Evolutionary conservation across 2,113 vertebrate genomes (phyloP).

Genomic region (Trinectes maculatus): DNA sequence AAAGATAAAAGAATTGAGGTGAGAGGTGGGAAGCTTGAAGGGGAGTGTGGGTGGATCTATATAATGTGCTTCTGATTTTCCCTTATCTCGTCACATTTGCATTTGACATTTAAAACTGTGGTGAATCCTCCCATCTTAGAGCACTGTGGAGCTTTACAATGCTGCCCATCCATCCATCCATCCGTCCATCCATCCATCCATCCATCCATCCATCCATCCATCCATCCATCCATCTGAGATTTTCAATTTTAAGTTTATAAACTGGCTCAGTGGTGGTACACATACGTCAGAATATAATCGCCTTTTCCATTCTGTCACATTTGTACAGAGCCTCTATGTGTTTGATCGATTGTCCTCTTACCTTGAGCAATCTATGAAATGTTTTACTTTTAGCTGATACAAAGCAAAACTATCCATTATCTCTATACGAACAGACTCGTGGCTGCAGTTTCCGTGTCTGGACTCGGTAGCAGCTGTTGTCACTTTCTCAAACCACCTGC

Average conservation of each 20-base stretch:
- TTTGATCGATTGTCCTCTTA: neutral
- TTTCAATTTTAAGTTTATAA: too few species aligned
- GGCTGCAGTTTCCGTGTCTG: neutral
- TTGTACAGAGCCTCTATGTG: slow-evolving; percentile 1
- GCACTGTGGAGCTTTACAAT: neutral
- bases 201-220: too few species aligned
- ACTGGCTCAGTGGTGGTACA: neutral
- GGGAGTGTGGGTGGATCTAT: neutral
- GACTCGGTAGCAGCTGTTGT: slow-evolving; percentile 2
- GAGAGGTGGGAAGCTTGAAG: neutral
- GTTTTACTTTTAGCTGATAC: slow-evolving; percentile 3
- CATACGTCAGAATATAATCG: too few species aligned
- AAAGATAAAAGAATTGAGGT: slow-evolving; percentile 18
- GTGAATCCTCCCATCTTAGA: neutral
- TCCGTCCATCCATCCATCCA: too few species aligned
- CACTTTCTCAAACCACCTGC: neutral
- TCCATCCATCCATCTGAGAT: neutral
- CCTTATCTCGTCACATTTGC: neutral
- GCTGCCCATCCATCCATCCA: neutral
- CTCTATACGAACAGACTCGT: neutral
- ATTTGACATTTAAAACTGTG: slow-evolving; percentile 13
- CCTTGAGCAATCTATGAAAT: neutral
- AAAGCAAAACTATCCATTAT: slow-evolving; percentile 1
- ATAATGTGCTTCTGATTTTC: slow-evolving; percentile 20
- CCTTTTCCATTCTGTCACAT: neutral